Evolutionary conservation across 2,113 vertebrate species (phyloP).

Genomic region (Pycnonotus jocosus): DNA sequence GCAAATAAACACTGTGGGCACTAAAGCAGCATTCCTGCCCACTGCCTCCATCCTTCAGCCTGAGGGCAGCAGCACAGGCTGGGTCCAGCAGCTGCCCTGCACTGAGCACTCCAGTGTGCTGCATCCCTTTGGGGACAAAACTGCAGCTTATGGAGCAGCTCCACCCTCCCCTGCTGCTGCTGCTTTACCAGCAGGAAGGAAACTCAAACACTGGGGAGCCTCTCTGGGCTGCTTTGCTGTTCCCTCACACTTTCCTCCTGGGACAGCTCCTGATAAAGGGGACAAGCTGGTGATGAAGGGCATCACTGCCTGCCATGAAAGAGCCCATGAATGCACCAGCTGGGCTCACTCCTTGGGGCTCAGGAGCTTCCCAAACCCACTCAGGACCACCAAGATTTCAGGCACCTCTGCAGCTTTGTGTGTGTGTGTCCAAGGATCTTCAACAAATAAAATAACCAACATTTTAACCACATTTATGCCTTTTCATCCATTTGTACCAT

Average conservation of each 20-base stretch:
- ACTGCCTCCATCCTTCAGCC: background rate
- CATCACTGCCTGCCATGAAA: background rate
- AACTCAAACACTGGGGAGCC: accelerated
- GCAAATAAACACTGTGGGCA: background rate
- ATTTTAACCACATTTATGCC: background rate
- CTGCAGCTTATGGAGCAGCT: background rate
- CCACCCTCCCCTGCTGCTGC: background rate
- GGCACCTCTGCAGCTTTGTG: background rate
- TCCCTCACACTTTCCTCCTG: background rate
- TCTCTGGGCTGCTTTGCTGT: background rate
- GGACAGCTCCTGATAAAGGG: background rate
- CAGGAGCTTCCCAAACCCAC: background rate
- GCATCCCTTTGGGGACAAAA: background rate
- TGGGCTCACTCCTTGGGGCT: background rate
- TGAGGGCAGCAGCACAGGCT: background rate
- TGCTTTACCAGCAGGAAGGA: background rate
- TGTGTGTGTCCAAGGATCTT: background rate
- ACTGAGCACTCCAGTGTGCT: background rate
- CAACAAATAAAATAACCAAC: background rate
- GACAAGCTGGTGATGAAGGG: background rate
- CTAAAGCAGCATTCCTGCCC: background rate
- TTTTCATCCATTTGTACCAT: background rate
- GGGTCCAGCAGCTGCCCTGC: background rate
- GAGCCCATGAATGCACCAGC: background rate
- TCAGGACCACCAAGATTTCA: background rate